A percentile compares a stretch with the other conserved stretches of the same genome.
Evolutionary conservation across 2,888 invertebrate species (phyloP).

Genomic region (Sinodicranocentrus sp.): DNA sequence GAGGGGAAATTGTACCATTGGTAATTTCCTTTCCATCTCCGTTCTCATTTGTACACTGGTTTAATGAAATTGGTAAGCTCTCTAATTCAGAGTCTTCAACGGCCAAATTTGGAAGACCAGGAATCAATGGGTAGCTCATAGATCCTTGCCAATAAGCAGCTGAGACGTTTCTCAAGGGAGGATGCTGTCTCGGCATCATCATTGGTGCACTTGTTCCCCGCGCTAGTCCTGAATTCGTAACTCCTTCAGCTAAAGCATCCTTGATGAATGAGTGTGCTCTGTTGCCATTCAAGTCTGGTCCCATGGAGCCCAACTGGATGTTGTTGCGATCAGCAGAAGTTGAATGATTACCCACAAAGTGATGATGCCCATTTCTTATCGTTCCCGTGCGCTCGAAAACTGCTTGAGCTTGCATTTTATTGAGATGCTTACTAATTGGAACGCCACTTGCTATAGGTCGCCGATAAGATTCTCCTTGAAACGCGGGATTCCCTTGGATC

Average conservation of each 20-base stretch:
- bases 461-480: slow-evolving; percentile 71
- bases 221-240: slow-evolving; percentile 1
- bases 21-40: slow-evolving; percentile 30
- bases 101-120: slow-evolving; percentile 60
- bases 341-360: neutral
- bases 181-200: slow-evolving; percentile 42
- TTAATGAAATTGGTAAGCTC: slow-evolving; percentile 31
- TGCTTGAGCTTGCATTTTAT: slow-evolving; percentile 6
- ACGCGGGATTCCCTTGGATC: slow-evolving; percentile 74
- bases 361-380: slow-evolving; percentile 34
- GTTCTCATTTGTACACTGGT: slow-evolving; percentile 38
- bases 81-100: slow-evolving; percentile 47
- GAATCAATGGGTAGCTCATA: slow-evolving; percentile 58
- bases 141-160: slow-evolving; percentile 51
- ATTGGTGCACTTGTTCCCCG: slow-evolving; percentile 58
- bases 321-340: slow-evolving; percentile 19
- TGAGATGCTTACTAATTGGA: slow-evolving; percentile 11
- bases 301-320: slow-evolving; percentile 28
- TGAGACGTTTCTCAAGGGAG: slow-evolving; percentile 37
- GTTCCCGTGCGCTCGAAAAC: slow-evolving; percentile 23
- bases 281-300: slow-evolving; percentile 50
- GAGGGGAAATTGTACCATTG: slow-evolving; percentile 37
- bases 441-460: slow-evolving; percentile 59
- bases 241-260: slow-evolving; percentile 19
- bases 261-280: slow-evolving; percentile 21